Conservation (phyloP, 2,797 vertebrate species). For the Dermochelys coriacea region DNA sequence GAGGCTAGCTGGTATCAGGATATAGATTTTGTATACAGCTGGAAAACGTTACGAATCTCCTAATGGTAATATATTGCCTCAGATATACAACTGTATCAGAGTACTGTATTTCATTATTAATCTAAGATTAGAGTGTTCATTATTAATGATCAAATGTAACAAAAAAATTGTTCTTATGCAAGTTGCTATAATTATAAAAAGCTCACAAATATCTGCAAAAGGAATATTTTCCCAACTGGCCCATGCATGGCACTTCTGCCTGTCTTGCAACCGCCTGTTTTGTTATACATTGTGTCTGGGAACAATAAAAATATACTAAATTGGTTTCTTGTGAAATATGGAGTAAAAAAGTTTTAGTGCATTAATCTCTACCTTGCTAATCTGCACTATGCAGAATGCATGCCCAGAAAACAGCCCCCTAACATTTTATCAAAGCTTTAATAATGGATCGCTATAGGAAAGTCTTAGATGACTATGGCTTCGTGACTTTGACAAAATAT, state of each 20-base stretch:
- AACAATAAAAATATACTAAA: not conserved
- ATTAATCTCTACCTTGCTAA: not conserved
- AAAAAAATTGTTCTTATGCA: not conserved
- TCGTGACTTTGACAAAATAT: not conserved
- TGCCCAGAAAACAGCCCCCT: not conserved
- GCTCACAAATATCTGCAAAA: not conserved
- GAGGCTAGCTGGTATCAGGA: not conserved
- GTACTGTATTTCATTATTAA: not conserved
- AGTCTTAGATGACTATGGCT: accelerated
- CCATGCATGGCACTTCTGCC: not conserved
- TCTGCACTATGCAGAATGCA: not conserved
- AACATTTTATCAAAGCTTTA: not conserved
- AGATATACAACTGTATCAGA: not conserved
- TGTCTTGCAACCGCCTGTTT: not conserved
- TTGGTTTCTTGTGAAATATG: not conserved
- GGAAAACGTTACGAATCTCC: not conserved
- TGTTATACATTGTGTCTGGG: not conserved
- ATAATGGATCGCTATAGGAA: not conserved
- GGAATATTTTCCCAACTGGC: not conserved
- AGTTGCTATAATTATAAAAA: not conserved
- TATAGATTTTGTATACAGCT: not conserved
- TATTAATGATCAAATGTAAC: not conserved
- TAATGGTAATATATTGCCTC: not conserved
- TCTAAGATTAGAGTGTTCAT: not conserved
- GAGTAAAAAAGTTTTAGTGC: not conserved